Evolutionary conservation across 2,113 vertebrate genomes (phyloP).

Genomic region (Strix uralensis): DNA sequence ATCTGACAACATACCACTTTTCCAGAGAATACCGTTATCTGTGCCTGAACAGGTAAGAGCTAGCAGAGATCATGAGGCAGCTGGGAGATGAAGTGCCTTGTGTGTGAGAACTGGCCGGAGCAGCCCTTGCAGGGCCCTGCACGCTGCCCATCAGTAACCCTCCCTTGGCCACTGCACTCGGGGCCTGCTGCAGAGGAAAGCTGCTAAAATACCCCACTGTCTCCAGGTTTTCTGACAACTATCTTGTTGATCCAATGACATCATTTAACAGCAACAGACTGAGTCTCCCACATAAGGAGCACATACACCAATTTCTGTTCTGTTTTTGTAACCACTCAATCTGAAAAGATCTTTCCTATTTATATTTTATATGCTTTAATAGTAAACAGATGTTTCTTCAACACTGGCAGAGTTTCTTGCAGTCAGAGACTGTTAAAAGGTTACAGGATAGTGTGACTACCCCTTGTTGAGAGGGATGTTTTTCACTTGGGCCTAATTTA

Average conservation of each 20-base stretch:
- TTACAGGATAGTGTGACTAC: background rate
- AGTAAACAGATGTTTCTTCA: background rate
- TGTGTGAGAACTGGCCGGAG: accelerated
- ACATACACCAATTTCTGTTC: background rate
- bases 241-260: background rate
- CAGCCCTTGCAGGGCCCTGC: too few species aligned
- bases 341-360: background rate
- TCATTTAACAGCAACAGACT: background rate
- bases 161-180: accelerated
- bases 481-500: background rate
- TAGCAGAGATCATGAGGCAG: accelerated
- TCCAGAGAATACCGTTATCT: background rate
- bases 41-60: background rate
- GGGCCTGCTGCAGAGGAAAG: background rate
- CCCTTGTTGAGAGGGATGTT: background rate
- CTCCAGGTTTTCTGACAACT: background rate
- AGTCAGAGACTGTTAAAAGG: background rate
- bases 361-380: background rate
- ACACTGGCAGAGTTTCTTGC: background rate
- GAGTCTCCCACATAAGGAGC: background rate
- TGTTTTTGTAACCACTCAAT: background rate
- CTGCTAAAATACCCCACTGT: background rate
- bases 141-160: too few species aligned
- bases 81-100: accelerated
- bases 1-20: background rate